Conservation (phyloP, 2,888 invertebrate genomes). For the Caenorhabditis sp. region DNA sequence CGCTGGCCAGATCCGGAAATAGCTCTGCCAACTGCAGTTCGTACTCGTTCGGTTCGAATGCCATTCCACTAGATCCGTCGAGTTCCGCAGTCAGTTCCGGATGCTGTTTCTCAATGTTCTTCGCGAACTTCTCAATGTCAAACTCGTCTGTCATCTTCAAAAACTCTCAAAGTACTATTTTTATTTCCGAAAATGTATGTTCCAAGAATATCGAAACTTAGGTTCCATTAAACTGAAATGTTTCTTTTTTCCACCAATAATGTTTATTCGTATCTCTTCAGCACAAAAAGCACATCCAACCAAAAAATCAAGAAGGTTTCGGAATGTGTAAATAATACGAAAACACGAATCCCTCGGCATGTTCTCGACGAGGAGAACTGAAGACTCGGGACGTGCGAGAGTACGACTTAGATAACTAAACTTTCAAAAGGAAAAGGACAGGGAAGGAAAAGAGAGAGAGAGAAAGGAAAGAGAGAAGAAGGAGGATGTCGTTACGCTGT, state of each 20-base stretch:
- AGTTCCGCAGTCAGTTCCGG: conserved; percentile 17
- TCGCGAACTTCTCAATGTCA: conserved; percentile 41
- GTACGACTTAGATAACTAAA: conserved; percentile 45
- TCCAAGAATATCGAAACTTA: too few species aligned
- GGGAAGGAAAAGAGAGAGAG: conserved; percentile 7
- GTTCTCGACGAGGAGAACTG: conserved; percentile 54
- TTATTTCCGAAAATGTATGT: neutral
- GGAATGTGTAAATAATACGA: conserved; percentile 44
- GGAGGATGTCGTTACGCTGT: neutral
- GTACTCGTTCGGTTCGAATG: conserved; percentile 51
- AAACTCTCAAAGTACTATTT: neutral
- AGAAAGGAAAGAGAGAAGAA: conserved; percentile 21
- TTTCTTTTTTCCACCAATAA: conserved; percentile 45
- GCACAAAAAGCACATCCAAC: conserved; percentile 34
- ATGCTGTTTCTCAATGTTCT: conserved; percentile 1
- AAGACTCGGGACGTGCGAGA: conserved; percentile 47
- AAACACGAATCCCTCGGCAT: conserved; percentile 2
- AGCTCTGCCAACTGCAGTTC: conserved; percentile 46
- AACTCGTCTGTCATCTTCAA: conserved; percentile 31
- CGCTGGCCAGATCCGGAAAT: conserved; percentile 44
- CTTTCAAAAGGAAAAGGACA: conserved; percentile 22
- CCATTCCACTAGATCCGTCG: conserved; percentile 16
- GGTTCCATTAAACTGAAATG: neutral
- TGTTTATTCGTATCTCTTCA: conserved; percentile 22
- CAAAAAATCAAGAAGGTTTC: conserved; percentile 5